Evolutionary conservation across 2,797 vertebrate genomes (phyloP), one percentile per base, ranked within the genome.

Genomic region (Leuciscus waleckii): DNA sequence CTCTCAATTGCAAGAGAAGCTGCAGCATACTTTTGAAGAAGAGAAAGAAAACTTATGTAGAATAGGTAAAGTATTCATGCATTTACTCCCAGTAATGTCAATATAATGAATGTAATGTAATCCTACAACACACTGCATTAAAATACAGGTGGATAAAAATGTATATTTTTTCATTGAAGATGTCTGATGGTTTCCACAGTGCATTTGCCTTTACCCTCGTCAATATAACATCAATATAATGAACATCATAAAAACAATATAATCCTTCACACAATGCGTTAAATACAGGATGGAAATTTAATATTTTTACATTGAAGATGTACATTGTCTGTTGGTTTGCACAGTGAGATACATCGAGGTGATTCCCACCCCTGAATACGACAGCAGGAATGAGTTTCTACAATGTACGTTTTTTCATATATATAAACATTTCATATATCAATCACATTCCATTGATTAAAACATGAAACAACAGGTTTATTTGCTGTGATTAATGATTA

Each of bases 1-100:
- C 1, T 75, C 49, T 41, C 75, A 49, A 5, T 1, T 88, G 23
- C 29, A 41, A 9, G 58, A 80, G 26, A 61, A 74, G 65, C 14
- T 85, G 32, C 73, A 85, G 46, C 8, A 77, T 21, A 21, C 54
- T 11, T 51, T 70, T 21, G 65, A 58, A 49, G 74, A 74, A 29
- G 26, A 85, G 26, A 5, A 68, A 54, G 49, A 82, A 23, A 77
- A 78, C 23, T 54, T 56, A 13, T 32, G 19, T 69, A 32, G 41
- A 41, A 79, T 4, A 63, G 76, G 56, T 63, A 79, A 79, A 29
- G 56, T n/a, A 41, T 21, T 37, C 2, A 39, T 51, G 1, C 3
- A 75, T 32, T 78, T 21, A 49, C 61, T 23, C 4, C 35, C 35
- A 63, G 11, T 21, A n/a, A 6, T 58, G 23, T 6, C 23, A 58